Percentiles rank a stretch among this genome's conserved stretches.
These are phyloP conservation scores for Drosophila cardini DNA, from an alignment of 1,140 invertebrate species.

Conservation along the genomic window DNA sequence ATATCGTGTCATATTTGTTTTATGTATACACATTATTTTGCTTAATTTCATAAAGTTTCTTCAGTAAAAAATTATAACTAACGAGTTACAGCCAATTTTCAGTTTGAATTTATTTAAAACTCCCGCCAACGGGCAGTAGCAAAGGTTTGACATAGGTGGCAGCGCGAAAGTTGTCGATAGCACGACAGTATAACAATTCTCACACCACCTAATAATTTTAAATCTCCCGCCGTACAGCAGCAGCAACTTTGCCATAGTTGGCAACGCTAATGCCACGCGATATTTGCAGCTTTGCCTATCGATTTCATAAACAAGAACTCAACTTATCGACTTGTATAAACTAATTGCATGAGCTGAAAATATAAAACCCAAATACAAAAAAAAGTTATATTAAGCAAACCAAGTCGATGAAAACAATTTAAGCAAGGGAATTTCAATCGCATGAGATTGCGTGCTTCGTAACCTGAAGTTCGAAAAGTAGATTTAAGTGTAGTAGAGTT, in stretches of 20 bases:
- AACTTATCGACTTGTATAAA: background rate
- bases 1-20: background rate
- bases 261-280: background rate
- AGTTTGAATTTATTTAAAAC: too few relatives aligned
- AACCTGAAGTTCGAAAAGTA: background rate
- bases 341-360: slow-evolving; percentile 16
- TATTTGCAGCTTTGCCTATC: background rate
- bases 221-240: background rate
- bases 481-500: background rate
- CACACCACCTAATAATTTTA: background rate
- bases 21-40: too few relatives aligned
- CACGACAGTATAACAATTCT: too few relatives aligned
- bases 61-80: too few relatives aligned
- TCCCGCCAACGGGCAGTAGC: too few relatives aligned
- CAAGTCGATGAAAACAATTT: background rate
- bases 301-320: background rate
- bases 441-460: background rate
- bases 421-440: too few relatives aligned
- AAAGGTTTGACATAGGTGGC: too few relatives aligned
- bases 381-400: background rate
- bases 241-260: background rate
- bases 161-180: too few relatives aligned
- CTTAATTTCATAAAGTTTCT: too few relatives aligned
- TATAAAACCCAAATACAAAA: background rate
- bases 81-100: too few relatives aligned